phyloP scores from a whole-genome alignment of 2,888 invertebrate species.

The Scotopteryx bipunctaria region DNA sequence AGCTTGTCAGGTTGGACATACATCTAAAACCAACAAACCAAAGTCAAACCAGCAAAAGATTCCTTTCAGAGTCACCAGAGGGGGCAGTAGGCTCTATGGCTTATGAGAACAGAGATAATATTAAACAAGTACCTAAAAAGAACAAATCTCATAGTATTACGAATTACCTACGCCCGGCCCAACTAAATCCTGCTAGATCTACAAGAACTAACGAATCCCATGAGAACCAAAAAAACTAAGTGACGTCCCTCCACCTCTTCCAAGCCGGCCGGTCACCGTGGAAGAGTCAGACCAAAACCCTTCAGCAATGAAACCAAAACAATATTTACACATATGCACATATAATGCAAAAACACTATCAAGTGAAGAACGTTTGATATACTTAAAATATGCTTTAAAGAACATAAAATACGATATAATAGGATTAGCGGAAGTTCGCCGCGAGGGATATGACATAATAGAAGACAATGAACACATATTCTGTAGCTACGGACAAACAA shows the following conservation, averaged over 20 bases:
- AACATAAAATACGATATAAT: too few species aligned
- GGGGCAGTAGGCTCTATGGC: neutral
- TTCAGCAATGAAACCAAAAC: too few species aligned
- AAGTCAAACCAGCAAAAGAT: neutral
- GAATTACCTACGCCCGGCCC: neutral
- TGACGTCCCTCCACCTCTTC: neutral
- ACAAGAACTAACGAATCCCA: neutral
- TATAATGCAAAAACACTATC: too few species aligned
- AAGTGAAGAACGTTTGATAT: too few species aligned
- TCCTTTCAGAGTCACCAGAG: conserved; percentile 1
- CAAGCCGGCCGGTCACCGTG: conserved; percentile 8
- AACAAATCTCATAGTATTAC: neutral
- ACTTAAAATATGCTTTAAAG: too few species aligned
- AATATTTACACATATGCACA: too few species aligned
- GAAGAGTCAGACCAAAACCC: neutral
- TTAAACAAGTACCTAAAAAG: neutral
- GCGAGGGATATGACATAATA: too few species aligned
- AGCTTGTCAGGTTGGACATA: neutral
- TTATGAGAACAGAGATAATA: neutral
- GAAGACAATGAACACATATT: too few species aligned
- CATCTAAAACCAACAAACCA: neutral
- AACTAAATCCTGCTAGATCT: neutral
- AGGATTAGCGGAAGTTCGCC: too few species aligned
- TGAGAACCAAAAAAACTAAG: neutral
- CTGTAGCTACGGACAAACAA: too few species aligned